Evolutionary conservation across 2,888 invertebrate genomes (phyloP), one percentile per base, ranked within the genome.

Genomic region (Endotricha flammealis): DNA sequence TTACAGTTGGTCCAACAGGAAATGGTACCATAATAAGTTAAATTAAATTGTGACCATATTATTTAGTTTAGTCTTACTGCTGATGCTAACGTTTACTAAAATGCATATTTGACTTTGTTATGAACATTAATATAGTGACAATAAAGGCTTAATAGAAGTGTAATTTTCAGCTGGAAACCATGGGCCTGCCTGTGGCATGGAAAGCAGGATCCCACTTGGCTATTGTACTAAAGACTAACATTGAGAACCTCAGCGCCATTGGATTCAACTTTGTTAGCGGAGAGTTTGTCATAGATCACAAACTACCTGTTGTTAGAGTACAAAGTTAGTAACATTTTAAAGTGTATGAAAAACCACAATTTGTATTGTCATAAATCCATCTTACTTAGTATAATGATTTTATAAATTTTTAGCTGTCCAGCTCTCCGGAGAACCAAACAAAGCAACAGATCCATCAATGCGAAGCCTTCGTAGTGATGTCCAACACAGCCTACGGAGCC

Each of bases 151-250:
- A n/a, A n/a, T n/a, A n/a, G n/a, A n/a, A n/a, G n/a, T n/a, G n/a
- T n/a, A n/a, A n/a, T 41, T 62, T 65, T 23, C 74, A 95, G 93
- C 82, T 95, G 57, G 94, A 95, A 64, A 89, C 92, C 57, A 93
- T 93, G 72, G 95, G 95, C 37, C 89, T 91, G 63, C 90, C 93
- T 30, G 85, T 93, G 37, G 93, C 94, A 14, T 95, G 95, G 95
- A 93, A 91, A 60, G 91, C 91, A 33, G 90, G 91, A 33, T 91
- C 92, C 46, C 90, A 91, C 64, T 89, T 95, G 57, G 92, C 92
- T 32, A 85, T 94, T 47, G 90, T 95, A 42, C 58, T 95, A 37
- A 92, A 92, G 69, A 93, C 93, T 28, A 93, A 95, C 64, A 88
- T 94, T 51, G 91, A 92, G 58, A 90, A 92, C 56, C 88, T 95